These are phyloP conservation scores for Sarcoramphus papa DNA, from an alignment of 2,797 vertebrate species.

Conservation along the genomic window DNA sequence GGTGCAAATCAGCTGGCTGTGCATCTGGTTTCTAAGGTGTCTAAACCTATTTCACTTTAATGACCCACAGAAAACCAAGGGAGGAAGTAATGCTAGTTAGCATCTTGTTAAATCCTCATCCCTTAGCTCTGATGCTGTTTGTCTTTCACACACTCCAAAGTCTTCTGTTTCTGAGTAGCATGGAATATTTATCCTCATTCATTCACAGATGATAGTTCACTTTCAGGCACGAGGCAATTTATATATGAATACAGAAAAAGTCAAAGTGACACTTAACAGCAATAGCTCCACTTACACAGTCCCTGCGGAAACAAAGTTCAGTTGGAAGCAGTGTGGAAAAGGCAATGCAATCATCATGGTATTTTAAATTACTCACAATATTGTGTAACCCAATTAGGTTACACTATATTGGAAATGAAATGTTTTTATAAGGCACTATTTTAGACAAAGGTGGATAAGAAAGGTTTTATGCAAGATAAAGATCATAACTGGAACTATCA, in stretches of 20 bases:
- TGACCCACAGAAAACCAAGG: not conserved
- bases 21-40: not conserved
- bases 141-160: not conserved
- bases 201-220: slow-evolving; percentile 7
- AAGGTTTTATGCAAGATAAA: not conserved
- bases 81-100: not conserved
- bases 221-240: slow-evolving; percentile 12
- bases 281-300: not conserved
- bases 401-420: not conserved
- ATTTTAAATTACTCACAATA: slow-evolving; percentile 23
- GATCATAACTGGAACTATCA: not conserved
- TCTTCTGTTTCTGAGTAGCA: slow-evolving; percentile 25
- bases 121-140: not conserved
- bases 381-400: not conserved
- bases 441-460: not conserved
- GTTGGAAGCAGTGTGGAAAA: not conserved
- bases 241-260: not conserved
- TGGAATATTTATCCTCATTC: not conserved
- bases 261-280: slow-evolving; percentile 24
- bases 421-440: not conserved
- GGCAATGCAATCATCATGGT: not conserved
- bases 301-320: not conserved
- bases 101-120: slow-evolving; percentile 17
- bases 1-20: not conserved
- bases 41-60: not conserved